Evolutionary conservation across 2,797 vertebrate genomes (phyloP), one percentile per base, ranked within the genome.

Genomic region (Cercopithecus neglectus): DNA sequence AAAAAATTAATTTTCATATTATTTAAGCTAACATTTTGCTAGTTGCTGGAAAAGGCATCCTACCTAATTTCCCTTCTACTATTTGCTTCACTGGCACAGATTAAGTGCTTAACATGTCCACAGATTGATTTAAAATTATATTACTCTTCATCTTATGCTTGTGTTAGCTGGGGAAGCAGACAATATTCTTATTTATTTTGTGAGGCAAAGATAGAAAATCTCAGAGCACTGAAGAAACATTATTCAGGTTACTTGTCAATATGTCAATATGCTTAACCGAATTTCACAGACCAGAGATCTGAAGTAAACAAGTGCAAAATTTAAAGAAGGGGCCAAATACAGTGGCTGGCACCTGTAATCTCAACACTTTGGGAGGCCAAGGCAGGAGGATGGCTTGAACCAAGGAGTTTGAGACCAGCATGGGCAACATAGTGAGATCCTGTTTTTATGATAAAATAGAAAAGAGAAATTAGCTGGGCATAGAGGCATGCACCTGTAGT

Each of bases 271-370:
- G 36, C 39, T 74, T 91, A 86, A 61, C 22, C 75, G 53, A 91
- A 86, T 81, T 67, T 76, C 50, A 89, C 24, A 81, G 53, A 28
- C 3, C 24, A 26, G 19, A 59, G 33, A n/a, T 1, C 3, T 89
- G 39, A 95, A 91, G 55, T 81, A 75, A 95, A 90, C 12, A 88
- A 93, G 16, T 64, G 57, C 46, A 74, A 93, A 92, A 96, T 50
- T n/a, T 30, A 89, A 95, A 46, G 8, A 76, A 85, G 30, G 36
- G 30, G 7, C 30, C 30, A 64, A 33, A 16, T 16, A 17, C 61
- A 64, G 6, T 64, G 30, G 61, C 30, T 64, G 6, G 16, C 5
- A 33, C 61, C 14, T 33, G 8, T 8, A 33, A 16, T 33, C 14
- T 17, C 30, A 64, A 64, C 16, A 64, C 30, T 33, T 64, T 8